Evolutionary conservation across 1,140 invertebrate genomes (phyloP), one percentile per base, ranked within the genome.

Genomic region (Anoplophora glabripennis): DNA sequence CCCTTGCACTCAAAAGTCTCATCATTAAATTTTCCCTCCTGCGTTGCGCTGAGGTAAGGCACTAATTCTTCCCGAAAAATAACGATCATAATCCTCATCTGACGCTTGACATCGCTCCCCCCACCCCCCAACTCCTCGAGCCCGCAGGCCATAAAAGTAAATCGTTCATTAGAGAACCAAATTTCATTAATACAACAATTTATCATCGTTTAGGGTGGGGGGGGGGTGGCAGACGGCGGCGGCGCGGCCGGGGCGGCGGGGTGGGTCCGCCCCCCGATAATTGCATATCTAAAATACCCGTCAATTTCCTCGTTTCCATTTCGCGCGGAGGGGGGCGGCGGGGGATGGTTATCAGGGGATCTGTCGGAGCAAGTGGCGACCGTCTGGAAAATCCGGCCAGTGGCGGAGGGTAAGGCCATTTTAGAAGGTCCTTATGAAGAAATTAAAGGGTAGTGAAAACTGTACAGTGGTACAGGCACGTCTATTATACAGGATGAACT

Each of bases 251-350:
- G 34, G 0, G 18, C 2, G 17, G 8, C 4, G 45, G 11, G n/a
- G 7, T 18, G 49, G 9, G 36, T 52, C 28, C 44, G 17, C 60
- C 21, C 42, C 45, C 3, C 37, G 17, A 54, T 54, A 54, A 54
- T 54, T 54, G 28, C 53, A 54, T 44, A 44, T 44, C n/a, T 41
- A 54, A 40, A 54, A 35, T 46, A 21, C 18, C 37, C 33, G 53
- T 54, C 44, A 44, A 54, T 54, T 54, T 54, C 21, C 53, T 28
- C 37, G 44, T 54, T 54, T 45, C 40, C 36, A 54, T 54, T 54
- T 40, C 40, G 33, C 12, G n/a, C 11, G 4, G 17, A 54, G 17
- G 40, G 34, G n/a, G 18, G 12, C 28, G n/a, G n/a, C n/a, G n/a
- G n/a, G n/a, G n/a, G n/a, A n/a, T 5, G 21, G 21, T 28, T 28